Percentiles rank a stretch among this genome's conserved stretches.
Conservation (phyloP, 2,888 invertebrate species). For the Acleris holmiana region DNA sequence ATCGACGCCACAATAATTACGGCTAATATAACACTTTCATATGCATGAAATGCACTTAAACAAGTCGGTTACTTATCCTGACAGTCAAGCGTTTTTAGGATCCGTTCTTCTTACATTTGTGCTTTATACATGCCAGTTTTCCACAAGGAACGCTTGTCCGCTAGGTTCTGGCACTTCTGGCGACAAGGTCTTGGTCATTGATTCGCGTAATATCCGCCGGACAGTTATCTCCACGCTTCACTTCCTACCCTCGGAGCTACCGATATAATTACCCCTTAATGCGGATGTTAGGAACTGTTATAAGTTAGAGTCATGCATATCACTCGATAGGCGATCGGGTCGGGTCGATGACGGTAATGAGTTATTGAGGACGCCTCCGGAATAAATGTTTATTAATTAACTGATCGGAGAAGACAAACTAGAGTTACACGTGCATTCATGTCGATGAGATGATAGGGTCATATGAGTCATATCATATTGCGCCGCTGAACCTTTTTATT, state of each 20-base stretch:
- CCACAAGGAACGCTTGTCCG: too few relatives aligned
- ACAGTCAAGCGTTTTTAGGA: too few relatives aligned
- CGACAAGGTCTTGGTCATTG: conserved; percentile 51
- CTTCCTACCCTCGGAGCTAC: conserved; percentile 63
- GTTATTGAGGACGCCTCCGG: conserved; percentile 8
- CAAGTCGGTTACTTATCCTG: too few relatives aligned
- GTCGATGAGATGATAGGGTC: not conserved
- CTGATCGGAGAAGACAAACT: not conserved
- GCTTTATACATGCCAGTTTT: too few relatives aligned
- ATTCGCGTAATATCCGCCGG: conserved; percentile 41
- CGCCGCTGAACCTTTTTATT: not conserved
- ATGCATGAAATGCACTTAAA: too few relatives aligned
- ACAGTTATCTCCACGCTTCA: conserved; percentile 67
- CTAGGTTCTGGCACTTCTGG: not conserved
- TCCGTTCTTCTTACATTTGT: too few relatives aligned
- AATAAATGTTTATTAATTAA: conserved; percentile 3
- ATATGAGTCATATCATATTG: too few relatives aligned
- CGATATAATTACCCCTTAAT: conserved; percentile 53
- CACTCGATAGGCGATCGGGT: conserved; percentile 10
- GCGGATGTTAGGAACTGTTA: conserved; percentile 34
- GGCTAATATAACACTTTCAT: too few relatives aligned
- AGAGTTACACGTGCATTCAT: not conserved
- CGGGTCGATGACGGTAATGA: not conserved
- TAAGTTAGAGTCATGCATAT: conserved; percentile 27
- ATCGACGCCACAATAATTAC: too few relatives aligned